Conservation (phyloP, 2,113 vertebrate genomes). For the Mustela nigripes region DNA sequence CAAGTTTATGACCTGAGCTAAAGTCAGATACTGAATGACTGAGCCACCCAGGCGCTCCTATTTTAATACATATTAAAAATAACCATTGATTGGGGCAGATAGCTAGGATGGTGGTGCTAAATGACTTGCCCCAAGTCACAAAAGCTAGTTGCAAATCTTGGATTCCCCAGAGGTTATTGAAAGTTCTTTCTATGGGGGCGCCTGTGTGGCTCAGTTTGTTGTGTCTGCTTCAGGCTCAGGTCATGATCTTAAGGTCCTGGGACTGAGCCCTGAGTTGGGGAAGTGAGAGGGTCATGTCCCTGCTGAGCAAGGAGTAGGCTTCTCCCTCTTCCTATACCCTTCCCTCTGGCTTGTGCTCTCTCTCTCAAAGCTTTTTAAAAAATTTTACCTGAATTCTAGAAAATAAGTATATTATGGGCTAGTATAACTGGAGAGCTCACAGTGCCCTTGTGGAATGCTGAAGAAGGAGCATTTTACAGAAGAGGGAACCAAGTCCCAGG, state of each 20-base stretch:
- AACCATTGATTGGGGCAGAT: not conserved
- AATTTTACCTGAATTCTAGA: not conserved
- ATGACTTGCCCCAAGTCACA: not conserved
- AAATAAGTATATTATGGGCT: not conserved
- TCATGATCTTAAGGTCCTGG: not conserved
- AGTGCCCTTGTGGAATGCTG: not conserved
- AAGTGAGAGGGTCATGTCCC: not conserved
- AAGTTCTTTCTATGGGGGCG: not conserved
- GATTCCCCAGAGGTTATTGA: not conserved
- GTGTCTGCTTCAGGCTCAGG: not conserved
- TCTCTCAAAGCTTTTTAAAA: not conserved
- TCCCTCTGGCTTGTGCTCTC: not conserved
- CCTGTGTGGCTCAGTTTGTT: not conserved
- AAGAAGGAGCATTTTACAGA: not conserved
- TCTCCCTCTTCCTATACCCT: not conserved
- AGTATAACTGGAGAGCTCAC: not conserved
- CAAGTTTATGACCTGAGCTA: not conserved
- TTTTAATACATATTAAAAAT: not conserved
- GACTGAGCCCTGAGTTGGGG: not conserved
- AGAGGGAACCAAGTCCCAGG: not conserved
- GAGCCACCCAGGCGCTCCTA: not conserved
- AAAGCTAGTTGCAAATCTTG: not conserved
- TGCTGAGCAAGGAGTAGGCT: not conserved
- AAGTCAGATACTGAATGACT: not conserved
- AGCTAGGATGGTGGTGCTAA: not conserved